Evolutionary conservation across 1,140 invertebrate genomes (phyloP).

Genomic region (Drosophila sucinea): DNA sequence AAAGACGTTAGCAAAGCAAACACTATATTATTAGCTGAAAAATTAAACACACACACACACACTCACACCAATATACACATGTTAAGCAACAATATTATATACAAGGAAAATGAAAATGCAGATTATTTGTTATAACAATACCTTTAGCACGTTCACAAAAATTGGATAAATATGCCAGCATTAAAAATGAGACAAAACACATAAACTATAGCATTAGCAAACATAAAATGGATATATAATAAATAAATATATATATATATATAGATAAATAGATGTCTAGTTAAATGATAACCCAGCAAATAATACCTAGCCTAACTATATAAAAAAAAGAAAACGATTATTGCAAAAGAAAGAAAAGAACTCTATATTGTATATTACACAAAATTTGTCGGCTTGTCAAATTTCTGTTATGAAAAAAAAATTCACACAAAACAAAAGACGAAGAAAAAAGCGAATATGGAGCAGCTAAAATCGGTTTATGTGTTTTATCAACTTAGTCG

Average conservation of each 20-base stretch:
- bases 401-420: conserved; percentile 57
- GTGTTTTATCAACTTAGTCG: conserved; percentile 69
- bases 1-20: conserved; percentile 68
- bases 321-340: conserved; percentile 43
- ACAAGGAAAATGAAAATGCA: conserved; percentile 51
- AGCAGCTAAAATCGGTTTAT: conserved; percentile 63
- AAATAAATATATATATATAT: conserved; percentile 1
- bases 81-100: conserved; percentile 70
- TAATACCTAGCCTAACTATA: conserved; percentile 56
- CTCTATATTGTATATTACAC: conserved; percentile 68
- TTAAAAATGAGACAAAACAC: conserved; percentile 28
- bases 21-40: conserved; percentile 69
- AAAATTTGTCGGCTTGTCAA: conserved; percentile 72
- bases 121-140: conserved; percentile 59
- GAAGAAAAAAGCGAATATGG: not conserved
- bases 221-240: conserved; percentile 26
- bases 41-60: not conserved
- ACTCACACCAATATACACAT: conserved; percentile 46
- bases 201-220: conserved; percentile 64
- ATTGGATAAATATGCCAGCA: conserved; percentile 38
- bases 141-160: conserved; percentile 58
- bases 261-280: conserved; percentile 72
- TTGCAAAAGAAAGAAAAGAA: conserved; percentile 35
- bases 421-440: conserved; percentile 22
- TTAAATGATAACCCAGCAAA: conserved; percentile 53